Percentiles rank a stretch among this genome's conserved stretches.
Evolutionary conservation across 2,888 invertebrate genomes (phyloP).

Genomic region (Ischnus inquisitorius): DNA sequence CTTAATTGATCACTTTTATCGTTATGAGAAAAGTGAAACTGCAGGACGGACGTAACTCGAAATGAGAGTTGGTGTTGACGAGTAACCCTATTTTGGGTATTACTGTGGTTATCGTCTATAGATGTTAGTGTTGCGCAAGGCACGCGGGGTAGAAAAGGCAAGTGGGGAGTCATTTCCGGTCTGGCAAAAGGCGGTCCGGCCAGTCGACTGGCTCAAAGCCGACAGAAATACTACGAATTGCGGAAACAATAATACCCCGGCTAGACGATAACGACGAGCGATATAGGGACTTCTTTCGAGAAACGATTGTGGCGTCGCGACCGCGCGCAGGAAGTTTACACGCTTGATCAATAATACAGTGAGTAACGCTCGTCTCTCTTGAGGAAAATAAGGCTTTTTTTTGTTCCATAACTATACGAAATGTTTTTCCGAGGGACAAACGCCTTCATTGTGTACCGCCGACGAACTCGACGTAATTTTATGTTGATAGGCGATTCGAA

Average conservation of each 20-base stretch:
- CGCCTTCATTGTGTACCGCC: neutral
- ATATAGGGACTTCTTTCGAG: neutral
- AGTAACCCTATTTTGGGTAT: too few species aligned
- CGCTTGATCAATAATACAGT: neutral
- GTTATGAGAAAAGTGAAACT: too few species aligned
- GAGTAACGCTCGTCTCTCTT: neutral
- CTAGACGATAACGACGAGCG: neutral
- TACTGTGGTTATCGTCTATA: too few species aligned
- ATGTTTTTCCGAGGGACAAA: neutral
- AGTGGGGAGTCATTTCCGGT: slow-evolving; percentile 26
- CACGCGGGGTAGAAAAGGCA: neutral
- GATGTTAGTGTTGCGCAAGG: too few species aligned
- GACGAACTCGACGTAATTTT: slow-evolving; percentile 5
- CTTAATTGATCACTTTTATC: neutral
- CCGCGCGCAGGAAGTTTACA: neutral
- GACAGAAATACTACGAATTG: neutral
- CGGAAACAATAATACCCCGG: neutral
- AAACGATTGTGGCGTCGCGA: neutral
- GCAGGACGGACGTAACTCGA: too few species aligned
- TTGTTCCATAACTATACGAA: neutral
- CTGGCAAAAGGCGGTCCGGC: neutral
- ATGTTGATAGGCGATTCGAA: neutral
- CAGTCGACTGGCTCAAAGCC: slow-evolving; percentile 30
- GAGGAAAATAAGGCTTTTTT: neutral
- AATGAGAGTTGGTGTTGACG: too few species aligned